A percentile compares a stretch with the other conserved stretches of the same genome.
phyloP scores from a whole-genome alignment of 2,888 invertebrate genomes.

The Xanthostigma xanthostigma region DNA sequence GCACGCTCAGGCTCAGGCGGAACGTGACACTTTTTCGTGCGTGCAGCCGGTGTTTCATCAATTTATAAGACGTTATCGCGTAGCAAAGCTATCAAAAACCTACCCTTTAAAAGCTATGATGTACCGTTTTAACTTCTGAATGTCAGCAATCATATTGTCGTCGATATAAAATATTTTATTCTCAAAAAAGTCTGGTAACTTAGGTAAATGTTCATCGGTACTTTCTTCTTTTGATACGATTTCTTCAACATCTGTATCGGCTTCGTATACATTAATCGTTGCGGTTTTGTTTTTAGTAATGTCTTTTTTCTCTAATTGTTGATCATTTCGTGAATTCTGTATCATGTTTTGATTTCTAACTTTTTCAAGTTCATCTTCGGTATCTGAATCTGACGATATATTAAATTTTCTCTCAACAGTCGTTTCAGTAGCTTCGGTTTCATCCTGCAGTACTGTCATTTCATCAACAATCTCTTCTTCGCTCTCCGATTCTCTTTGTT shows the following conservation, averaged over 20 bases:
- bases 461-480: conserved; percentile 36
- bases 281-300: conserved; percentile 10
- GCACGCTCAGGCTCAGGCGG: too few species aligned
- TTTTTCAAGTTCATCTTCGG: conserved; percentile 46
- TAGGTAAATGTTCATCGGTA: conserved; percentile 8
- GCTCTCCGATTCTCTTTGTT: conserved; percentile 29
- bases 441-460: conserved; percentile 13
- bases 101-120: conserved; percentile 48
- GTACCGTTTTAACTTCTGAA: conserved; percentile 30
- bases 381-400: conserved; percentile 31
- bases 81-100: conserved; percentile 11
- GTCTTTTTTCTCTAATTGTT: conserved; percentile 7
- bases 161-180: conserved; percentile 33
- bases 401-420: conserved; percentile 7
- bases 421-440: conserved; percentile 6
- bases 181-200: conserved; percentile 33
- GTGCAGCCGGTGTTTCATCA: too few species aligned
- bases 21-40: too few species aligned
- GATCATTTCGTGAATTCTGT: conserved; percentile 9
- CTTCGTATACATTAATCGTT: conserved; percentile 17
- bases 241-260: conserved; percentile 27
- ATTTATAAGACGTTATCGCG: too few species aligned
- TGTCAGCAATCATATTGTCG: conserved; percentile 23
- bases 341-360: conserved; percentile 17
- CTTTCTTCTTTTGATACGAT: conserved; percentile 10